Evolutionary conservation across 30 jellyfish, hydroid and myxozoan genomes (phyloP).

Genomic region (Turritopsis dohrnii): DNA sequence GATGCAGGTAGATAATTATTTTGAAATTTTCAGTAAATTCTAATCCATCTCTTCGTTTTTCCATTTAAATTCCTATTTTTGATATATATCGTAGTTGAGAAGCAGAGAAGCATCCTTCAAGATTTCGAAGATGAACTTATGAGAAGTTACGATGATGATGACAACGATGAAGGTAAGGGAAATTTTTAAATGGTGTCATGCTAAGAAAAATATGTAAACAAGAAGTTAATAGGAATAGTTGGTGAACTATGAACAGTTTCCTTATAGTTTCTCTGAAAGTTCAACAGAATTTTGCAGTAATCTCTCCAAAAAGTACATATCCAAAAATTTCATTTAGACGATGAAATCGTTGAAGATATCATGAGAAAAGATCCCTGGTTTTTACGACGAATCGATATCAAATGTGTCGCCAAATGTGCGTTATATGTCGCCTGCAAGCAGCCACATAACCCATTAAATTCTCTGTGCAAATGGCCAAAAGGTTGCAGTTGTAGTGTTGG

Average conservation of each 20-base stretch:
- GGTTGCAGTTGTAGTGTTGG: neutral
- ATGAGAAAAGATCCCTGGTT: neutral
- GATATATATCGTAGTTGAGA: neutral
- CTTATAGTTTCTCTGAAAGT: neutral
- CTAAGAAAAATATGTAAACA: neutral
- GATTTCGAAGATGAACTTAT: neutral
- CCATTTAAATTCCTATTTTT: too few relatives aligned
- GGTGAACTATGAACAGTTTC: neutral
- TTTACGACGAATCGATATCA: neutral
- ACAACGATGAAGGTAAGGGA: neutral
- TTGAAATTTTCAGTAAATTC: neutral
- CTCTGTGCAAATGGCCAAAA: neutral
- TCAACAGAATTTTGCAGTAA: neutral
- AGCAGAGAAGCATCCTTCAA: neutral
- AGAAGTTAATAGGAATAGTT: neutral
- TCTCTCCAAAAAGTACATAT: too few relatives aligned
- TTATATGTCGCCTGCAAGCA: neutral
- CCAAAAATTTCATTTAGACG: neutral
- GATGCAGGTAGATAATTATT: neutral
- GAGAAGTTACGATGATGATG: neutral
- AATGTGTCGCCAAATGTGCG: neutral
- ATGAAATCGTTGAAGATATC: neutral
- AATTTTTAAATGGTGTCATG: too few relatives aligned
- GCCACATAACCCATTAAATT: neutral
- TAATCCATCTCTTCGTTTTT: neutral